phyloP scores from a whole-genome alignment of 1,140 invertebrate genomes.

The Oryzaephilus surinamensis region DNA sequence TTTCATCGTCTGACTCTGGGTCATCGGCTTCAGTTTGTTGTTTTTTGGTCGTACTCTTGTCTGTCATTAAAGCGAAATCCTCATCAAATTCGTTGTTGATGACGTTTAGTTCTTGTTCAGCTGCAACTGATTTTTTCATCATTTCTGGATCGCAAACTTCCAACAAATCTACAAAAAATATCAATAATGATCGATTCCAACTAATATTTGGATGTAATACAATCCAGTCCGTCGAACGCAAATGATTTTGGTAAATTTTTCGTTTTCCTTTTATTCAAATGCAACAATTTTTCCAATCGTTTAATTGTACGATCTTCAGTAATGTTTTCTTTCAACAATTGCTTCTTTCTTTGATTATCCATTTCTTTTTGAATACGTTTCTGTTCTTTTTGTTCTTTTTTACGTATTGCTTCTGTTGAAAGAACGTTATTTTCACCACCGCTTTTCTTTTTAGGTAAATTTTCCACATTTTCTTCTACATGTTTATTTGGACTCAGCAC shows the following conservation, averaged over 20 bases:
- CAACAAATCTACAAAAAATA: constrained; percentile 51
- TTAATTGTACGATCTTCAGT: constrained; percentile 72
- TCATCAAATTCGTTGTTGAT: constrained; percentile 55
- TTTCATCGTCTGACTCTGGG: constrained; percentile 10
- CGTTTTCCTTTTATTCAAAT: constrained; percentile 65
- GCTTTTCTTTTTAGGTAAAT: constrained; percentile 16
- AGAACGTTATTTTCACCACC: background rate
- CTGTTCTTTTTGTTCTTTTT: constrained; percentile 37
- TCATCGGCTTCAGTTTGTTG: constrained; percentile 11
- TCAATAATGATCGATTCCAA: background rate
- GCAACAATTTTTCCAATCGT: constrained; percentile 72
- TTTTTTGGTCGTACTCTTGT: constrained; percentile 7
- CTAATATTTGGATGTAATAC: constrained; percentile 39
- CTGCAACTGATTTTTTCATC: constrained; percentile 47
- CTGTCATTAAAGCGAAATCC: constrained; percentile 42
- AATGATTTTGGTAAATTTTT: constrained; percentile 71
- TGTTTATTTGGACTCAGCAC: constrained; percentile 17
- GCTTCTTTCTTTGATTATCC: constrained; percentile 47
- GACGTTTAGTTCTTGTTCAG: constrained; percentile 51
- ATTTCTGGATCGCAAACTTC: constrained; percentile 70
- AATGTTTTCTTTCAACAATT: constrained; percentile 59
- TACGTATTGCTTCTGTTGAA: constrained; percentile 27
- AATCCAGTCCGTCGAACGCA: constrained; percentile 72
- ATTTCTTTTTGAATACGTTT: constrained; percentile 43
- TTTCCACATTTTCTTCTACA: constrained; percentile 9